Base-by-base conservation (phyloP, 1,140 invertebrate species). In the Magallana angulata region DNA sequence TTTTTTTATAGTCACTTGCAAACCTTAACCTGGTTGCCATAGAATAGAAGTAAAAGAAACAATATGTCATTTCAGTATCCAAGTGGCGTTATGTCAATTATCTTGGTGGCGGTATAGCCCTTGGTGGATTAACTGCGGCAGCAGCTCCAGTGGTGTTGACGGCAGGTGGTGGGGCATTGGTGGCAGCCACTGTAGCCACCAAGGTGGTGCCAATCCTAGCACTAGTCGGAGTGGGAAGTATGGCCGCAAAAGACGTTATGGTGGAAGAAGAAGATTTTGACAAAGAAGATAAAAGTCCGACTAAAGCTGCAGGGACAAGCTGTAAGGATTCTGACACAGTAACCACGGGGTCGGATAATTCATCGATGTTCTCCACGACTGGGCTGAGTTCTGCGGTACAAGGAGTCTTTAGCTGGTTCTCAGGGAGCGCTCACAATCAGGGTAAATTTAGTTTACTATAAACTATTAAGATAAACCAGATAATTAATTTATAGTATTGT, bases 351-450 rank as follows among this genome's bases (percentile, higher is more conserved):
- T n/a, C 16, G 60, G 14, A 64, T 18, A 16, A 64, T 1, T 18
- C 60, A 64, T 16, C 12, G 12, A 0, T 64, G 60, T 64, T 64
- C 7, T 64, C 60, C 18, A 18, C 16, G 8, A 8, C 16, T 14
- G 60, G 60, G 60, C 60, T 64, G 16, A 16, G 60, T 16, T 64
- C 60, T n/a, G 60, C 60, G 16, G 60, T 64, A 4, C 11, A 7
- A 8, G 60, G 60, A 7, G 60, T 64, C n/a, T 64, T 64, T 64
- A 64, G 60, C n/a, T 64, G 60, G 60, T 64, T 64, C 60, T 64
- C 60, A 16, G 60, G 60, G n/a, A 18, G 36, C 1, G 4, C 36
- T 48, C 2, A 48, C 36, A 48, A 48, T 48, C 36, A 48, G 36
- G 36, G 36, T 48, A 3, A 48, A 2, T 48, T 48, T 3, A 48